Evolutionary conservation across 2,888 invertebrate genomes (phyloP), one percentile per base, ranked within the genome.

Genomic region (Hoplodrina blanda): DNA sequence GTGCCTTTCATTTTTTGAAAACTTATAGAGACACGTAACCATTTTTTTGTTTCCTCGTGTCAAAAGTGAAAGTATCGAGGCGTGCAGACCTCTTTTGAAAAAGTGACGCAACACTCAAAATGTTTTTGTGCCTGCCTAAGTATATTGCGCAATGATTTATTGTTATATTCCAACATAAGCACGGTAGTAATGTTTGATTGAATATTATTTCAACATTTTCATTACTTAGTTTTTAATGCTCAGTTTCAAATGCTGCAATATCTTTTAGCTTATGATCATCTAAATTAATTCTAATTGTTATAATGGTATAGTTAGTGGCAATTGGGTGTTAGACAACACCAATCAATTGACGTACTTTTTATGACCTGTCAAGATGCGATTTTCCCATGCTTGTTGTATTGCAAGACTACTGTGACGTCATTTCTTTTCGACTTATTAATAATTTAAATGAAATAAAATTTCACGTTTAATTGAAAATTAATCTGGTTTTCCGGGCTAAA

Each of bases 31-130:
- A 46, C 15, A 50, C 53, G 64, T 68, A 75, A 71, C 69, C 41
- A 52, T 60, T 70, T 80, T 25, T 69, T 73, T 65, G 59, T 78
- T 78, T 75, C 78, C 64, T 71, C 67, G 44, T 72, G 64, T 73
- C 55, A 52, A 64, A 69, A 83, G 82, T 68, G 81, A 83, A 83
- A 83, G 81, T 71, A 46, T 5, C 17, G 46, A 61, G 13, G 25
- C 46, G 44, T 54, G 49, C 50, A 55, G 57, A 65, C 57, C 56
- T 62, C 62, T 81, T 75, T 79, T 71, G 56, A 56, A 73, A 64
- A 68, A 53, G 57, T 84, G 72, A 73, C 62, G 79, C 60, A 81
- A 81, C 44, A 44, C 30, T 50, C 68, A 76, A 79, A 79, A 72
- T 69, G 56, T 69, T 67, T 33, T 30, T 19, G 17, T 57, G 73